Percentiles rank a stretch among this genome's conserved stretches.
Evolutionary conservation across 2,797 vertebrate species (phyloP).

Genomic region (Tenualosa ilisha): DNA sequence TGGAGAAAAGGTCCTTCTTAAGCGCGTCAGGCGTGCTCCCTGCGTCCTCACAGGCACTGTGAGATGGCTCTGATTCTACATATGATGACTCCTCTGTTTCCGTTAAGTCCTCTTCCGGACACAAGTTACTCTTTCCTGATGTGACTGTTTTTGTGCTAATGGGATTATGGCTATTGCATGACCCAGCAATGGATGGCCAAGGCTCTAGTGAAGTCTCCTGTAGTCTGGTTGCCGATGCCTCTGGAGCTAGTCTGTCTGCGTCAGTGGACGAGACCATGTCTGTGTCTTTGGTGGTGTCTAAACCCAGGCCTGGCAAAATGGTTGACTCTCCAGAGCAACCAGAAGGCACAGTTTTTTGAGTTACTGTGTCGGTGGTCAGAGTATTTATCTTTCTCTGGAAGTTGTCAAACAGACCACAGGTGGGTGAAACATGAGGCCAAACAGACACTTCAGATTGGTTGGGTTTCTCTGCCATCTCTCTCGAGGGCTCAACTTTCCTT

Average conservation of each 20-base stretch:
- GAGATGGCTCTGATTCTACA: constrained; percentile 21
- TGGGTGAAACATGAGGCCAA: neutral
- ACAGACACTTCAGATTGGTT: neutral
- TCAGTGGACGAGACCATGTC: constrained; percentile 32
- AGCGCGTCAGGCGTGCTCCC: neutral
- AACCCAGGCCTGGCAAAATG: neutral
- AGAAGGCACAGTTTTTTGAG: neutral
- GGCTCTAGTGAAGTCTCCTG: constrained; percentile 25
- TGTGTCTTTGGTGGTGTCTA: neutral
- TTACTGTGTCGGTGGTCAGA: neutral
- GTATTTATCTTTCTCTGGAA: neutral
- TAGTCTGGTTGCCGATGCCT: constrained; percentile 29
- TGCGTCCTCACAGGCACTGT: constrained; percentile 9
- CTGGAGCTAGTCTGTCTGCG: constrained; percentile 28
- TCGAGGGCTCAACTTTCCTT: constrained; percentile 33
- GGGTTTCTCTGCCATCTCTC: neutral
- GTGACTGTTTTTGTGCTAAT: neutral
- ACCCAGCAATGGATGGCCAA: neutral
- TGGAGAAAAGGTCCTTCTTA: constrained; percentile 32
- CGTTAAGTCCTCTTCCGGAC: neutral
- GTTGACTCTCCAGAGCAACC: neutral
- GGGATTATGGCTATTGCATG: neutral
- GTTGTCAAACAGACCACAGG: neutral
- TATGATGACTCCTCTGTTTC: constrained; percentile 40
- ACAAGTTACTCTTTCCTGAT: constrained; percentile 24